A percentile compares a stretch with the other conserved stretches of the same genome.
Evolutionary conservation across 2,888 invertebrate genomes (phyloP).

Genomic region (Caenorhabditis uteleia): DNA sequence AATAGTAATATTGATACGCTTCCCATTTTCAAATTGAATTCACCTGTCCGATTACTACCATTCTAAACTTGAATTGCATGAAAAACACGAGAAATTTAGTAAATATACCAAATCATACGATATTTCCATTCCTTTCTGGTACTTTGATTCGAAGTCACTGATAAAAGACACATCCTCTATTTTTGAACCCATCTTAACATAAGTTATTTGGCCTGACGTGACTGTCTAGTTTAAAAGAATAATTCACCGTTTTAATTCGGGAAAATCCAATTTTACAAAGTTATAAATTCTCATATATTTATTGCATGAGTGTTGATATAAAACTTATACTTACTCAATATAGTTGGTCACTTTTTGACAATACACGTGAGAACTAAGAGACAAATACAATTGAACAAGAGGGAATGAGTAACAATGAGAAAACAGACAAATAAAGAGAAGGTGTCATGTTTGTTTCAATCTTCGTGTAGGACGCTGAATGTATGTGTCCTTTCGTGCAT

Average conservation of each 20-base stretch:
- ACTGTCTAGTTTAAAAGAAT: too few relatives aligned
- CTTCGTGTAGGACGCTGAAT: slow-evolving; percentile 45
- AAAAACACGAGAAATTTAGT: slow-evolving; percentile 1
- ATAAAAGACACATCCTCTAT: slow-evolving; percentile 33
- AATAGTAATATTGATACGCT: slow-evolving; percentile 52
- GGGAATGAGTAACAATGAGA: background rate
- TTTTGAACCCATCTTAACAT: too few relatives aligned
- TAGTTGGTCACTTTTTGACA: background rate
- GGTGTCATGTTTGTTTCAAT: slow-evolving; percentile 11
- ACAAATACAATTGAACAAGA: background rate
- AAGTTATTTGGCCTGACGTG: too few relatives aligned
- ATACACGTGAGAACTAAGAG: background rate
- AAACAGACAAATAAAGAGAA: background rate
- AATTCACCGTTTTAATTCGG: too few relatives aligned
- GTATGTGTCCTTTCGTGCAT: slow-evolving; percentile 41
- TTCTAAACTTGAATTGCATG: slow-evolving; percentile 1
- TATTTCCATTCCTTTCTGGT: slow-evolving; percentile 33
- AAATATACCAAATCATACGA: slow-evolving; percentile 4
- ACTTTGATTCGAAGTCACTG: slow-evolving; percentile 23
- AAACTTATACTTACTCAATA: too few relatives aligned
- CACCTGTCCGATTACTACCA: slow-evolving; percentile 2
- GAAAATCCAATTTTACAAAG: too few relatives aligned
- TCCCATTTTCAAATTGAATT: slow-evolving; percentile 32
- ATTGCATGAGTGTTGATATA: too few relatives aligned
- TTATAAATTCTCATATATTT: too few relatives aligned